phyloP scores from a whole-genome alignment of 2,888 invertebrate genomes.

The Drosophila histrio region DNA sequence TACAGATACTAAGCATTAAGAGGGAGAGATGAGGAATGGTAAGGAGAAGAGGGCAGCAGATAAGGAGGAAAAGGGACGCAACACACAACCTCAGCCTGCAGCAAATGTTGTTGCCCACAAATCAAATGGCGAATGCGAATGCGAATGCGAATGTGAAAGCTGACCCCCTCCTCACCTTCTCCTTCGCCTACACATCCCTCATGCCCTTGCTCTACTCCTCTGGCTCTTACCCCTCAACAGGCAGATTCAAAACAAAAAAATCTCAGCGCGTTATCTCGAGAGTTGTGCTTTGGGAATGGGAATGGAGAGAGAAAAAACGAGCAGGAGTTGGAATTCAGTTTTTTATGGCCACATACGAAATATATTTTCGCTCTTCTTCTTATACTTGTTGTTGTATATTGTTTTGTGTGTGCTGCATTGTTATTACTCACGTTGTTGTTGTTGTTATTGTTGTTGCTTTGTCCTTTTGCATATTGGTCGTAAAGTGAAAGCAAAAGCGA shows the following conservation, averaged over 20 bases:
- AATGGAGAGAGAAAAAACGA: background rate
- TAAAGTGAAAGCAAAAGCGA: conserved; percentile 67
- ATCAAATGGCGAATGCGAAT: conserved; percentile 57
- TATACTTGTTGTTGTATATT: conserved; percentile 28
- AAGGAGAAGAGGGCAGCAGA: background rate
- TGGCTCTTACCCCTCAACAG: background rate
- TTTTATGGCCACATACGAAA: conserved; percentile 52
- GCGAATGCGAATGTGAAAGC: conserved; percentile 9
- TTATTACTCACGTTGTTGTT: conserved; percentile 23
- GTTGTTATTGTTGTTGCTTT: conserved; percentile 36
- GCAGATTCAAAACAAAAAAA: conserved; percentile 27
- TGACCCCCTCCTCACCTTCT: background rate
- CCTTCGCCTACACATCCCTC: background rate
- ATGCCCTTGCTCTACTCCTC: background rate
- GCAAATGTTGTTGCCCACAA: conserved; percentile 68
- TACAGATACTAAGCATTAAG: conserved; percentile 25
- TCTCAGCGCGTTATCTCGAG: conserved; percentile 60
- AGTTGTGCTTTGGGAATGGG: background rate
- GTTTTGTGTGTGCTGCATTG: conserved; percentile 27
- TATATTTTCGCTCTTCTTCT: conserved; percentile 19
- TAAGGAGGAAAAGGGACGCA: background rate
- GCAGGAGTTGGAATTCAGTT: conserved; percentile 47
- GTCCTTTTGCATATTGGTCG: conserved; percentile 75
- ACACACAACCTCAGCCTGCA: conserved; percentile 53
- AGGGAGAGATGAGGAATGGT: background rate